Conservation (phyloP, 2,888 invertebrate genomes). For the Meta bourneti region DNA sequence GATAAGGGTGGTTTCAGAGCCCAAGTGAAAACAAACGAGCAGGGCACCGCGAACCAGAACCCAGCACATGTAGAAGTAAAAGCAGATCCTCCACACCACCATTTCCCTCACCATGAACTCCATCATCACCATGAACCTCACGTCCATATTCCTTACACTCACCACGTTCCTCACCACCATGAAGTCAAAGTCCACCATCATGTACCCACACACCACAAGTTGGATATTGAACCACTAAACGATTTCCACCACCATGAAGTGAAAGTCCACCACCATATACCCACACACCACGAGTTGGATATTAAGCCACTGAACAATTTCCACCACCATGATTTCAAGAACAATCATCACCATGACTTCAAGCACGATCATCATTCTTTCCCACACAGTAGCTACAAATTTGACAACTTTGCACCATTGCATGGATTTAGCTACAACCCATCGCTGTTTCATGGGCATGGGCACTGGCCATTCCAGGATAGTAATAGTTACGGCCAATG, state of each 20-base stretch:
- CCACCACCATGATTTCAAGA: not conserved
- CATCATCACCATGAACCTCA: not conserved
- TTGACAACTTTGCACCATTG: constrained; percentile 37
- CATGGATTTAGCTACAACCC: constrained; percentile 54
- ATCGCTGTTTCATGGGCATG: constrained; percentile 36
- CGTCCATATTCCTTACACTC: not conserved
- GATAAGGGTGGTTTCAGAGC: constrained; percentile 65
- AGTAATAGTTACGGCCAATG: constrained; percentile 16
- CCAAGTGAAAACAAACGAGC: constrained; percentile 61
- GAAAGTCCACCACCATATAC: constrained; percentile 14
- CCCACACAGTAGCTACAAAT: not conserved
- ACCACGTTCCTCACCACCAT: constrained; percentile 7
- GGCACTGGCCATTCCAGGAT: constrained; percentile 40
- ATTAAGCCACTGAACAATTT: constrained; percentile 11
- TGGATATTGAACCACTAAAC: no score
- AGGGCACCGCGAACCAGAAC: constrained; percentile 64
- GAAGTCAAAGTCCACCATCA: constrained; percentile 3
- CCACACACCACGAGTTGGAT: constrained; percentile 18
- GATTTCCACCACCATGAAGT: constrained; percentile 4
- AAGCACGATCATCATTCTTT: not conserved
- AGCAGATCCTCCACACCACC: constrained; percentile 48
- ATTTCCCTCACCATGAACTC: not conserved
- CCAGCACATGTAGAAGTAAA: constrained; percentile 51
- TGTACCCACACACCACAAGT: not conserved
- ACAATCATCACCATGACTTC: not conserved